Evolutionary conservation across 2,797 vertebrate species (phyloP).

Genomic region (Apogon talboti): DNA sequence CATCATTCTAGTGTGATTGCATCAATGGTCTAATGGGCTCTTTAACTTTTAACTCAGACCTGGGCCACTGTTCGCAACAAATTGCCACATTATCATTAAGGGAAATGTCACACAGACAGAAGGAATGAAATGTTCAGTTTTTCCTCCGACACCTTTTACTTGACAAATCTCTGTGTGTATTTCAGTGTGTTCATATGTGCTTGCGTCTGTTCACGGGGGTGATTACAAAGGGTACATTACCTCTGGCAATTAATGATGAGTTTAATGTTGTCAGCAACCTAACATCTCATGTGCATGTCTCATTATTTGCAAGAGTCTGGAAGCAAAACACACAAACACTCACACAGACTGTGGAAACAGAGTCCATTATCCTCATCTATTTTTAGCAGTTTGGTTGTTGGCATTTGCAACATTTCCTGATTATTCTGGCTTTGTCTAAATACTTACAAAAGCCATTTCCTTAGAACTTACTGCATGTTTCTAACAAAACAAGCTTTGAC

Average conservation of each 20-base stretch:
- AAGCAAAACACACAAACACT: conserved; percentile 35
- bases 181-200: background rate
- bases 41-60: conserved; percentile 11
- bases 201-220: conserved; percentile 29
- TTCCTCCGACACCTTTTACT: conserved; percentile 11
- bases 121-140: conserved; percentile 35
- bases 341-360: background rate
- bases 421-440: background rate
- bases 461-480: too few species aligned
- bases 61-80: conserved; percentile 25
- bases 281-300: conserved; percentile 66
- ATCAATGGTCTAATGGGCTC: conserved; percentile 24
- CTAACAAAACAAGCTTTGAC: too few species aligned
- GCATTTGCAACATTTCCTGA: conserved; percentile 5
- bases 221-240: conserved; percentile 49
- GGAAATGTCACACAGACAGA: conserved; percentile 33
- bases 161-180: background rate
- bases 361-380: background rate
- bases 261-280: conserved; percentile 72
- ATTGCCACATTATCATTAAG: conserved; percentile 33
- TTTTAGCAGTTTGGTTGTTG: background rate
- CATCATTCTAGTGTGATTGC: conserved; percentile 5
- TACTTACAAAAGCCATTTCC: conserved; percentile 2
- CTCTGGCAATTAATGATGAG: conserved; percentile 74
- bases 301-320: conserved; percentile 71